Conservation (phyloP, 2,113 vertebrate genomes). For the Paramisgurnus dabryanus region DNA sequence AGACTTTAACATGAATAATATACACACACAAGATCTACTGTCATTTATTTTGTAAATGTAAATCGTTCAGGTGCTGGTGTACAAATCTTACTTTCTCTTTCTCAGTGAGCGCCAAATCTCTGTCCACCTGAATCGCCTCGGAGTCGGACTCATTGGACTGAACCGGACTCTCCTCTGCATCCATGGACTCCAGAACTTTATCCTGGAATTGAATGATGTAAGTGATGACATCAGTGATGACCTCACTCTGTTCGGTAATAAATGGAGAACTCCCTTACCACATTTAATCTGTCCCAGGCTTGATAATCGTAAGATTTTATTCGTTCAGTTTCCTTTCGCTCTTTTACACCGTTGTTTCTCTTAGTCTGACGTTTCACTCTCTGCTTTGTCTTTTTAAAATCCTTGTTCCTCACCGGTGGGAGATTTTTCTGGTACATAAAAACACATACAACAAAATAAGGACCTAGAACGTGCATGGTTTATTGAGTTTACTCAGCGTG, state of each 20-base stretch:
- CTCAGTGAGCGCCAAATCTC: slow-evolving; percentile 80
- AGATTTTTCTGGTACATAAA: slow-evolving; percentile 70
- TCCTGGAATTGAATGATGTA: slow-evolving; percentile 71
- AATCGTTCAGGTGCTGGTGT: no score
- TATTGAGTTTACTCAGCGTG: neutral
- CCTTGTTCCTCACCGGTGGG: slow-evolving; percentile 88
- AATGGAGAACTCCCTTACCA: slow-evolving; percentile 73
- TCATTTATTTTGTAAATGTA: no score
- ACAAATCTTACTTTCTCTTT: slow-evolving; percentile 85
- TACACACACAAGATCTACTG: no score
- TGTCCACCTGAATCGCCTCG: slow-evolving; percentile 81
- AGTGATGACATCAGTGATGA: neutral
- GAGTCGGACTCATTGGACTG: slow-evolving; percentile 89
- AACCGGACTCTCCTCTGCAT: slow-evolving; percentile 84
- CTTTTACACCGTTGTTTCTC: slow-evolving; percentile 69
- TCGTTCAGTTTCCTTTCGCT: slow-evolving; percentile 76
- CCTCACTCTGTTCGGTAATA: no score
- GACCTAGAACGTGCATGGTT: neutral
- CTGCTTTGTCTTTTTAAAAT: slow-evolving; percentile 87
- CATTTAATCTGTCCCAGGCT: slow-evolving; percentile 94
- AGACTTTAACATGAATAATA: no score
- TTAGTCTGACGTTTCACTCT: slow-evolving; percentile 73
- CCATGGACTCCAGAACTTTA: slow-evolving; percentile 86
- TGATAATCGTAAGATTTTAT: slow-evolving; percentile 90
- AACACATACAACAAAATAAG: neutral